phyloP scores from a whole-genome alignment of 2,797 vertebrate genomes.

The Falco columbarius region DNA sequence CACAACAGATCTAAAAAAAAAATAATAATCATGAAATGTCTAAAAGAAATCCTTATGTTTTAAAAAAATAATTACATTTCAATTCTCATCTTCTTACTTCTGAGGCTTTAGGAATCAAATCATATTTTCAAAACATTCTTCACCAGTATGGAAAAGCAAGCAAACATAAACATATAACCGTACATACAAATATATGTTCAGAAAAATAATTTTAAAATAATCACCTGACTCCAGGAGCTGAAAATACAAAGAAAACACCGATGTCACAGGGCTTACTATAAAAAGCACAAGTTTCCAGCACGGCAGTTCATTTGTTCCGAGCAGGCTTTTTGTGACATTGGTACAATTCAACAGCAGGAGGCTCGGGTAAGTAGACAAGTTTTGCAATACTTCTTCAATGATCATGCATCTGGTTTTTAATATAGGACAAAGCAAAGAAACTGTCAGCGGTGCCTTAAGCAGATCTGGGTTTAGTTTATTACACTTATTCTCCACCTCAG shows the following conservation, averaged over 20 bases:
- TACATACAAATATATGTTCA: background rate
- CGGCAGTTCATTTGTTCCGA: background rate
- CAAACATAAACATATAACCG: background rate
- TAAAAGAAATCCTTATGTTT: background rate
- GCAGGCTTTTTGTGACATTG: background rate
- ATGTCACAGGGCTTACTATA: background rate
- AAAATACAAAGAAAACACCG: background rate
- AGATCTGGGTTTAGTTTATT: background rate
- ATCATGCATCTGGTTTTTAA: background rate
- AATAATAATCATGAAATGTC: background rate
- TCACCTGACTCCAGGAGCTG: background rate
- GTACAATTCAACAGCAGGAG: background rate
- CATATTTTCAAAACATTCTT: background rate
- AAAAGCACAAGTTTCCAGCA: background rate
- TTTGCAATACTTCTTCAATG: background rate
- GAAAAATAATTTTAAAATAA: background rate
- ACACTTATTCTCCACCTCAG: background rate
- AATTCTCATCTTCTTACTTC: background rate
- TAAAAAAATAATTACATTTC: background rate
- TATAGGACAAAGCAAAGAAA: background rate
- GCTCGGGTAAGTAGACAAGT: background rate
- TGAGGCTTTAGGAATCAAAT: background rate
- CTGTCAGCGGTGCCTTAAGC: background rate
- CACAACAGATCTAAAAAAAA: background rate
- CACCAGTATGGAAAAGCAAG: background rate